phyloP scores from a whole-genome alignment of 1,140 invertebrate genomes.

The Olivierus martensii region DNA sequence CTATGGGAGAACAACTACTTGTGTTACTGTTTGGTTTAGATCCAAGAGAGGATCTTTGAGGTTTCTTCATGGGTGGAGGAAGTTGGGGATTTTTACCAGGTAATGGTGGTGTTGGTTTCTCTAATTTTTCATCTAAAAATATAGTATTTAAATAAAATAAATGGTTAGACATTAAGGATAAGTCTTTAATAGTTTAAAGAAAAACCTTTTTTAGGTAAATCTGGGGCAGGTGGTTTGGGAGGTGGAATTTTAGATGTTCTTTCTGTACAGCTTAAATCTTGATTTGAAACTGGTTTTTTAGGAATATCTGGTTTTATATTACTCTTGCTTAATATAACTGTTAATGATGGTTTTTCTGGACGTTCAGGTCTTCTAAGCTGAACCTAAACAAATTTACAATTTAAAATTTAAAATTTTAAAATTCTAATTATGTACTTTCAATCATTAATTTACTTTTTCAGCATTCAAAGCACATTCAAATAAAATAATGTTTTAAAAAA shows the following conservation, averaged over 20 bases:
- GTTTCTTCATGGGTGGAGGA: slow-evolving; percentile 30
- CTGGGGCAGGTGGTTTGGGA: slow-evolving; percentile 8
- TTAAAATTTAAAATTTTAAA: no score
- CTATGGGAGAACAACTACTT: no score
- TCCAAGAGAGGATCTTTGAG: slow-evolving; percentile 2
- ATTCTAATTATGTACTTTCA: no score
- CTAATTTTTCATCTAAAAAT: slow-evolving; percentile 9
- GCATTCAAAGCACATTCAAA: no score
- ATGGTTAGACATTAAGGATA: no score
- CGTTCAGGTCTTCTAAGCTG: slow-evolving; percentile 21
- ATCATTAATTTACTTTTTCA: no score
- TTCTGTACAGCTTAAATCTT: slow-evolving; percentile 1
- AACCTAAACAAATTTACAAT: background rate
- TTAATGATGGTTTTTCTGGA: slow-evolving; percentile 24
- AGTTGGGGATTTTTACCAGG: slow-evolving; percentile 29
- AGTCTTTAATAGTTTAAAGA: background rate
- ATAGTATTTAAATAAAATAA: background rate
- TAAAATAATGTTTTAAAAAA: no score
- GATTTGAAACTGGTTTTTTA: slow-evolving; percentile 13
- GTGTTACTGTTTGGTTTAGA: background rate
- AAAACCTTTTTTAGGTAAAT: slow-evolving; percentile 15
- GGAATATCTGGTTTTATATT: slow-evolving; percentile 1
- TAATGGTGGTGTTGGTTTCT: slow-evolving; percentile 22
- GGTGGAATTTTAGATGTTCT: slow-evolving; percentile 8
- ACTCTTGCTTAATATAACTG: slow-evolving; percentile 8